Percentiles rank a stretch among this genome's conserved stretches.
Evolutionary conservation across 2,113 vertebrate genomes (phyloP).

Genomic region (Bubalus kerabau): DNA sequence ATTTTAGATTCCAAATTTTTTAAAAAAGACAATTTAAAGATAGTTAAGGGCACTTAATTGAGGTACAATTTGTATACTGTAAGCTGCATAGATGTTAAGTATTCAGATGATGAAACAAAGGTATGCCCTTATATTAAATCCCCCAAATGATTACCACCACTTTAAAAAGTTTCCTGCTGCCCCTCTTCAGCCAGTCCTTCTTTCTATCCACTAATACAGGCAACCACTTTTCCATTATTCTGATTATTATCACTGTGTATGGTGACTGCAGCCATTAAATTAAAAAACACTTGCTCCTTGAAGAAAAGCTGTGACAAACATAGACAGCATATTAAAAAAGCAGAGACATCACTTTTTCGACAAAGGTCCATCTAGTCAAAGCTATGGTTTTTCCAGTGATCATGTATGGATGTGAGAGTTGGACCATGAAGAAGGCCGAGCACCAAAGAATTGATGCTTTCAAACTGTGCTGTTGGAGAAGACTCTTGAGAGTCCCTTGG

Average conservation of each 20-base stretch:
- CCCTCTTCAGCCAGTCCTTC: rapidly evolving
- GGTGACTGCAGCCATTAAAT: neutral
- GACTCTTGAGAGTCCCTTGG: neutral
- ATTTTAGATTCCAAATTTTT: neutral
- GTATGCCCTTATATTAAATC: neutral
- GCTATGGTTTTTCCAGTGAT: neutral
- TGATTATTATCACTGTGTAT: neutral
- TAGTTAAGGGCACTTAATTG: neutral
- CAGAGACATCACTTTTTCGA: neutral
- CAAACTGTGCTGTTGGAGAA: neutral
- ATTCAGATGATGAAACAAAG: neutral
- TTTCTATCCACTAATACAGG: neutral
- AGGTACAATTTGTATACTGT: neutral
- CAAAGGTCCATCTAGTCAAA: neutral
- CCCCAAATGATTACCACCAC: neutral
- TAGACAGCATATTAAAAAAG: neutral
- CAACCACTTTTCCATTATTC: neutral
- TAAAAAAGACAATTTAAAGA: neutral
- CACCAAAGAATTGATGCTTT: neutral
- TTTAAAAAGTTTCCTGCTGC: neutral
- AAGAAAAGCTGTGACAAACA: neutral
- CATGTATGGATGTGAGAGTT: neutral
- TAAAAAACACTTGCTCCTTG: neutral
- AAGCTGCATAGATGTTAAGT: neutral
- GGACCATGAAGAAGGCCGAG: neutral